Evolutionary conservation across 2,888 invertebrate genomes (phyloP).

Genomic region (Dolichopus griseipennis): DNA sequence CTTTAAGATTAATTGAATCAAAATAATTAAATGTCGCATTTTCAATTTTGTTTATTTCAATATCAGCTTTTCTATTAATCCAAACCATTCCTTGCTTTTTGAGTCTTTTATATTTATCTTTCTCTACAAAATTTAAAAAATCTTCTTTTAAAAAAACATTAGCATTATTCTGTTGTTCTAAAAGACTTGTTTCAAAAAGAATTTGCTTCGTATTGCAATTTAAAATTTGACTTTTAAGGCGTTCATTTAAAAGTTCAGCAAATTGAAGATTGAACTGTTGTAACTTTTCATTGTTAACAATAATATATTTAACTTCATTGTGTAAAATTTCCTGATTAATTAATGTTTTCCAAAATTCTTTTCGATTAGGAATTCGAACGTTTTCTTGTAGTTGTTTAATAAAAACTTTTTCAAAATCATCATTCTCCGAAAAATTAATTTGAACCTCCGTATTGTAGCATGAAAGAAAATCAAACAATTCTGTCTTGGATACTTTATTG

Average conservation of each 20-base stretch:
- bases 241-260: background rate
- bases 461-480: background rate
- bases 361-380: background rate
- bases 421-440: background rate
- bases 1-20: background rate
- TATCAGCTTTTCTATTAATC: background rate
- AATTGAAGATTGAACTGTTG: background rate
- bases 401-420: background rate
- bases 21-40: background rate
- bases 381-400: background rate
- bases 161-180: background rate
- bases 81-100: background rate
- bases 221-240: background rate
- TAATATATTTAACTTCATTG: background rate
- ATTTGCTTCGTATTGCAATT: background rate
- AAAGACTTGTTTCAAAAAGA: background rate
- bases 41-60: background rate
- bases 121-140: background rate
- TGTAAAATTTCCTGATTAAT: background rate
- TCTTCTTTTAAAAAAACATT: background rate
- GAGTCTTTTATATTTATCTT: background rate
- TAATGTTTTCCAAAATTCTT: constrained; percentile 1
- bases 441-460: background rate
- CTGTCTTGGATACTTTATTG: background rate
- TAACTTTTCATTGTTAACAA: background rate